Conservation (phyloP, 2,888 invertebrate species). For the Sycophila texana region DNA sequence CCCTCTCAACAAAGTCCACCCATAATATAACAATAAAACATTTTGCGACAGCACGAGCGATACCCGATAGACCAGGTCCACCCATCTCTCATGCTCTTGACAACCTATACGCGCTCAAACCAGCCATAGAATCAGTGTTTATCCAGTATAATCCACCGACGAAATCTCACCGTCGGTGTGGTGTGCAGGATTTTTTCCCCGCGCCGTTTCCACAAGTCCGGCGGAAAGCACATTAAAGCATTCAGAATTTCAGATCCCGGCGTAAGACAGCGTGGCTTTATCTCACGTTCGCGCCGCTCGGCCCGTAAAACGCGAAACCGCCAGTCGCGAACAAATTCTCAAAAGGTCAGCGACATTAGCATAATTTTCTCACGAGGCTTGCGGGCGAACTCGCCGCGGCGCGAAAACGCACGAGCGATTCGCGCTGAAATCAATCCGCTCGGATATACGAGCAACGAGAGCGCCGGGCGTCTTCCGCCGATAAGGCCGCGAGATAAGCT, state of each 20-base stretch:
- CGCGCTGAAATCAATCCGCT: background rate
- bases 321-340: background rate
- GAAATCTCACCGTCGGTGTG: no score
- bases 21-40: no score
- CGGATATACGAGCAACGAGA: background rate
- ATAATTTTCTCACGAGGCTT: conserved; percentile 41
- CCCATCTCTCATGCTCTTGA: no score
- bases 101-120: no score
- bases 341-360: conserved; percentile 50
- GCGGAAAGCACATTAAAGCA: conserved; percentile 5
- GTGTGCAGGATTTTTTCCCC: no score
- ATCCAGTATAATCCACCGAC: no score
- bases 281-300: background rate
- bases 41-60: no score
- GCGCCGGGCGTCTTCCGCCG: background rate
- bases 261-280: conserved; percentile 14
- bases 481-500: background rate
- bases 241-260: background rate
- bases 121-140: no score
- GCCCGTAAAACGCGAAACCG: background rate
- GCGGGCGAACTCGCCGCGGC: background rate
- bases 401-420: background rate
- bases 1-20: no score
- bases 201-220: background rate
- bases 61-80: no score